Conservation (phyloP, 2,113 vertebrate species). For the Dasypus novemcinctus region DNA sequence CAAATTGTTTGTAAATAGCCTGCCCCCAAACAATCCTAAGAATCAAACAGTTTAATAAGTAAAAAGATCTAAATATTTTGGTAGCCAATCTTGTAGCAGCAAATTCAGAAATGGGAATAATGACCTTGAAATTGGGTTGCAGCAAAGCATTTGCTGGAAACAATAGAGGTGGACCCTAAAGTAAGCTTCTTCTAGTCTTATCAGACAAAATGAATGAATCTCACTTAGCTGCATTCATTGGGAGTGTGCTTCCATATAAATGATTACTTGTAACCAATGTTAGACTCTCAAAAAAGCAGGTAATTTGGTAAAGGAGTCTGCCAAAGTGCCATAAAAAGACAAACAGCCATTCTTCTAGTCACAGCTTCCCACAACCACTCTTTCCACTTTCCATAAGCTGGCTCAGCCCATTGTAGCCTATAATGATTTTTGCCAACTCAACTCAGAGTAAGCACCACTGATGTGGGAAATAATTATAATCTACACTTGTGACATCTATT, state of each 20-base stretch:
- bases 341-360: not conserved
- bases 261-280: not conserved
- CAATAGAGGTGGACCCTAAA: not conserved
- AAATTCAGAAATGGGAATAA: not conserved
- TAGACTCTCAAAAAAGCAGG: not conserved
- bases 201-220: not conserved
- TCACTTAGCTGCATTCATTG: not conserved
- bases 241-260: not conserved
- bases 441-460: conserved; percentile 35
- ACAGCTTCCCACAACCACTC: not conserved
- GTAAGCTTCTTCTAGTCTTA: not conserved
- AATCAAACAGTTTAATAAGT: not conserved
- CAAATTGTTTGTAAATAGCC: not conserved
- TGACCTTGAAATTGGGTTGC: not conserved
- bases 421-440: not conserved
- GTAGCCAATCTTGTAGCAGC: not conserved
- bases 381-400: not conserved
- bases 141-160: not conserved
- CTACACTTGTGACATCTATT: conserved; percentile 36
- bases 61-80: not conserved
- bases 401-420: not conserved
- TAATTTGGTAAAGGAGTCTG: not conserved
- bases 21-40: not conserved
- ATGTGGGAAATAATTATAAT: conserved; percentile 60
- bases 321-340: not conserved